Conservation (phyloP, 2,113 vertebrate genomes). For the Mungos mungo region DNA sequence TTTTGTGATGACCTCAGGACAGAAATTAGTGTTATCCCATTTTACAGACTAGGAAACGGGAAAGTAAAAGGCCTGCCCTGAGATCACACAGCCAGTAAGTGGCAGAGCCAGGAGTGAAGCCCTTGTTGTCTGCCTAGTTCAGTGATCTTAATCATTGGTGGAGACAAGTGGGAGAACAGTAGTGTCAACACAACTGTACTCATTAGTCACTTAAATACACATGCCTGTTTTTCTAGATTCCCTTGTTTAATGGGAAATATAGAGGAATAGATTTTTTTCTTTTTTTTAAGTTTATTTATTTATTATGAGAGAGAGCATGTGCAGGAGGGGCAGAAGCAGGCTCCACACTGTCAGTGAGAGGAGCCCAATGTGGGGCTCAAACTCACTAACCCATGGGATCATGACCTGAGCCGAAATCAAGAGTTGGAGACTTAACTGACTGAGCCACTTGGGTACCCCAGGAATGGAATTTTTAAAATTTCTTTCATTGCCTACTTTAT, state of each 20-base stretch:
- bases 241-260: not conserved
- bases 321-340: no score
- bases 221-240: not conserved
- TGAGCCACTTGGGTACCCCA: no score
- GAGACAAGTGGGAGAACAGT: not conserved
- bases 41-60: not conserved
- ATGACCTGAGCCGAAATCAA: no score
- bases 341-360: no score
- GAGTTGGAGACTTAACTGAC: no score
- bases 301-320: no score
- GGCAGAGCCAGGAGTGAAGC: not conserved
- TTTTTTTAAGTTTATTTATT: no score
- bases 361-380: no score
- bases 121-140: not conserved
- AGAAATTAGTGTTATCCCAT: not conserved
- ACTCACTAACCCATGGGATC: no score
- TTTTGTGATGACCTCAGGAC: not conserved
- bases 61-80: not conserved
- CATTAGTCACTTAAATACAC: not conserved
- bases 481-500: not conserved
- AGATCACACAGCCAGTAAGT: not conserved
- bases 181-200: not conserved
- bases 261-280: not conserved
- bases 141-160: not conserved
- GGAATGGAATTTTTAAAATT: slow-evolving; percentile 13